phyloP scores from a whole-genome alignment of 2,888 invertebrate genomes.

The Stictocephala bisonia region DNA sequence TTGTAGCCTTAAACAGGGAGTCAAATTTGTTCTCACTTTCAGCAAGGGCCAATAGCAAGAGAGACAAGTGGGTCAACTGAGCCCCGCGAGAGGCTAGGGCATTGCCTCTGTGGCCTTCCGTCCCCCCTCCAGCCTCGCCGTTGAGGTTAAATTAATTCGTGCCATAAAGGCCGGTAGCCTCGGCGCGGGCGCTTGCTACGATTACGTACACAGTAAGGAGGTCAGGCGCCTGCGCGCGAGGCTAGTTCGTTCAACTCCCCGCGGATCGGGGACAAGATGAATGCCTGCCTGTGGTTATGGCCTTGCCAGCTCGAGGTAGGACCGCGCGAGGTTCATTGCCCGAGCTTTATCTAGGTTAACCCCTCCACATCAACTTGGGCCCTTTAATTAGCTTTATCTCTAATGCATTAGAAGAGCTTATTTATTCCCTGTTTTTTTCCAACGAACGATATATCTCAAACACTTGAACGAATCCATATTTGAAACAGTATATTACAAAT shows the following conservation, averaged over 20 bases:
- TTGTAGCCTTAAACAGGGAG: conserved; percentile 53
- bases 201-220: conserved; percentile 51
- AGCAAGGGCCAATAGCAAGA: conserved; percentile 62
- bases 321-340: conserved; percentile 35
- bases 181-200: conserved; percentile 33
- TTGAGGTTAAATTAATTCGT: conserved; percentile 46
- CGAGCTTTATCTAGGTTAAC: conserved; percentile 38
- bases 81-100: conserved; percentile 70
- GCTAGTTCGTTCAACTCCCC: conserved; percentile 73
- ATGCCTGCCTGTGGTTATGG: conserved; percentile 58
- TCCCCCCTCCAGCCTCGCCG: conserved; percentile 33
- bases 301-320: conserved; percentile 44
- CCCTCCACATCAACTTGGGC: too few species aligned
- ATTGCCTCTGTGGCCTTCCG: conserved; percentile 70
- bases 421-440: too few species aligned
- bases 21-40: conserved; percentile 59
- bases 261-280: conserved; percentile 74
- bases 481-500: too few species aligned
- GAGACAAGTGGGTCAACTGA: conserved; percentile 65
- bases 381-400: too few species aligned
- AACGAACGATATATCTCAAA: too few species aligned
- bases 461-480: too few species aligned
- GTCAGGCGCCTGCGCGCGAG: conserved; percentile 64
- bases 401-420: too few species aligned
- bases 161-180: conserved; percentile 41